These are phyloP conservation scores for Calyptomena viridis DNA, from an alignment of 2,113 vertebrate species.

Conservation along the genomic window DNA sequence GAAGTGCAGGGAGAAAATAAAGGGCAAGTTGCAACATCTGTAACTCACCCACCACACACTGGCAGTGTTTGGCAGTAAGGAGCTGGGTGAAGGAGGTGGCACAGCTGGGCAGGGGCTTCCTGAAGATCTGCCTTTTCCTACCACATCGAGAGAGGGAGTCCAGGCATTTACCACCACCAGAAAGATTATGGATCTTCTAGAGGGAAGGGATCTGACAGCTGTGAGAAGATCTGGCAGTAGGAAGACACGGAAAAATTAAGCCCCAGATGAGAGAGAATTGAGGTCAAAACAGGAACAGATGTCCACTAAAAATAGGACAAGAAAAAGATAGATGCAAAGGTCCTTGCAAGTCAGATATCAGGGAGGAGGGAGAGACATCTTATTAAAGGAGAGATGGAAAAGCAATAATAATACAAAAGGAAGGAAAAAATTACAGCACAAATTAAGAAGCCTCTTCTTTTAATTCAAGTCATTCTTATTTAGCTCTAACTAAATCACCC, in stretches of 20 bases:
- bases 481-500: background rate
- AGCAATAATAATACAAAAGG: background rate
- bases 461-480: background rate
- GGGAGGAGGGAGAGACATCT: background rate
- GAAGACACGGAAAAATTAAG: background rate
- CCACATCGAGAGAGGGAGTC: background rate
- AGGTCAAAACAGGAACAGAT: constrained; percentile 58
- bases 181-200: background rate
- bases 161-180: background rate
- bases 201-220: background rate
- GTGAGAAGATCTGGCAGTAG: background rate
- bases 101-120: background rate
- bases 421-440: background rate
- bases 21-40: background rate
- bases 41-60: rapidly evolving
- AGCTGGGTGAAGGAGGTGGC: background rate
- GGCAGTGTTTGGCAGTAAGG: background rate
- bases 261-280: constrained; percentile 10
- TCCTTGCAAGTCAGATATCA: background rate
- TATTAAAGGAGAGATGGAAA: constrained; percentile 36
- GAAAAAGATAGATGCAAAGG: constrained; percentile 23
- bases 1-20: background rate
- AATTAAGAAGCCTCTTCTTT: background rate
- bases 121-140: background rate
- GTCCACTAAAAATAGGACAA: constrained; percentile 20